Evolutionary conservation across 1,140 invertebrate species (phyloP).

Genomic region (Sarcophaga peregrina): DNA sequence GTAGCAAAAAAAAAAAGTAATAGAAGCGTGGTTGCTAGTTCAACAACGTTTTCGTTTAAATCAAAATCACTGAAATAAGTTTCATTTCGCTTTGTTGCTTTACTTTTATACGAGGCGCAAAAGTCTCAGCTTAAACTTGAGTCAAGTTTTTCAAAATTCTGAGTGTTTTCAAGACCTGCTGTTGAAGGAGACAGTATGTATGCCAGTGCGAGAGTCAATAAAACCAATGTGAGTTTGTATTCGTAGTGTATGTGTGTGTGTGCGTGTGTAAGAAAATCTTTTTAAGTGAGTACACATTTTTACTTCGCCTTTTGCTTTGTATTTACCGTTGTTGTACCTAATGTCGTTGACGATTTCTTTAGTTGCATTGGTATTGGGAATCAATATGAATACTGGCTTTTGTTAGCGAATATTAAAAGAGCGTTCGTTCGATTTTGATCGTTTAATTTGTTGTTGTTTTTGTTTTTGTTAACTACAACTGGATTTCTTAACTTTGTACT

Average conservation of each 20-base stretch:
- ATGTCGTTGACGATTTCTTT: no score
- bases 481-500: no score
- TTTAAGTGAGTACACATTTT: no score
- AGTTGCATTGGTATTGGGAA: no score
- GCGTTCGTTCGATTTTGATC: no score
- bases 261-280: no score
- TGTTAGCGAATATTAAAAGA: no score
- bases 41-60: slow-evolving; percentile 58
- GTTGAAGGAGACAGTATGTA: not conserved
- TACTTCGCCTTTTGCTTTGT: not conserved
- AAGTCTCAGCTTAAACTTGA: slow-evolving; percentile 33
- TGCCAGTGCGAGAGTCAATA: not conserved
- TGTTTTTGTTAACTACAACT: no score
- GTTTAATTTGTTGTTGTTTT: no score
- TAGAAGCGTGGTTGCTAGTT: not conserved
- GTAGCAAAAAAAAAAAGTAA: not conserved
- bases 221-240: not conserved
- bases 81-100: slow-evolving; percentile 62
- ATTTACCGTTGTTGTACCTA: not conserved
- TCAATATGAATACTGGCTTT: no score
- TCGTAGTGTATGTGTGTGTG: no score
- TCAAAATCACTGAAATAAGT: slow-evolving; percentile 66
- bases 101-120: slow-evolving; percentile 59
- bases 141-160: slow-evolving; percentile 39
- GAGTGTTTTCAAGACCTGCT: slow-evolving; percentile 17